These are phyloP conservation scores for Bufotes viridis DNA, from an alignment of 2,797 vertebrate species.

Conservation along the genomic window DNA sequence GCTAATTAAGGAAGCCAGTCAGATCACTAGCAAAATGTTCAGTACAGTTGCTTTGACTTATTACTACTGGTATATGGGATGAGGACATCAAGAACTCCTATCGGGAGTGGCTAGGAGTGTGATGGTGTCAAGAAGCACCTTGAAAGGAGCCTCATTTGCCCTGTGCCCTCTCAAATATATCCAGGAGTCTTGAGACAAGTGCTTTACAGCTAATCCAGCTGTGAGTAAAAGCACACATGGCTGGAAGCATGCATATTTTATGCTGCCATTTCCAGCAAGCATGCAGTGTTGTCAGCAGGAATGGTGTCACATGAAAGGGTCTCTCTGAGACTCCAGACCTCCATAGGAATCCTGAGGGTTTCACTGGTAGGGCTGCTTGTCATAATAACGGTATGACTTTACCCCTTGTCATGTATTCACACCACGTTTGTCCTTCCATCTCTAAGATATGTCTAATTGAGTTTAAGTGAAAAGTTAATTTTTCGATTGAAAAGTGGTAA, in stretches of 20 bases:
- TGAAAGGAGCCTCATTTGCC: background rate
- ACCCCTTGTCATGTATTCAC: background rate
- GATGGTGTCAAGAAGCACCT: background rate
- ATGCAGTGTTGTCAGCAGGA: background rate
- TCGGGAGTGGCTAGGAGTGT: background rate
- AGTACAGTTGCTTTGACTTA: too few relatives aligned
- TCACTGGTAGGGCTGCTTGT: background rate
- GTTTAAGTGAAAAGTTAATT: background rate
- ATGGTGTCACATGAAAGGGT: slow-evolving; percentile 26
- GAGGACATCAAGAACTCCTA: background rate
- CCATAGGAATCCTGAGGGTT: background rate
- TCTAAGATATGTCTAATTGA: background rate
- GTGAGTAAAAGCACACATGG: slow-evolving; percentile 13
- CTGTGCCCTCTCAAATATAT: background rate
- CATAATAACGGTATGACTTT: background rate
- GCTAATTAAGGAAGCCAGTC: too few relatives aligned
- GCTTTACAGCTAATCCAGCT: slow-evolving; percentile 11
- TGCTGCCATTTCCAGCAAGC: slow-evolving; percentile 30
- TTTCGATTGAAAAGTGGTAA: background rate
- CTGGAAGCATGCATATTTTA: slow-evolving; percentile 38
- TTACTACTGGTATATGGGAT: background rate
- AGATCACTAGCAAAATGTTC: too few relatives aligned
- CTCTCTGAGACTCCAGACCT: background rate
- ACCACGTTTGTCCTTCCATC: background rate
- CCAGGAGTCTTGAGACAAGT: background rate